A percentile compares a stretch with the other conserved stretches of the same genome.
These are phyloP conservation scores for Ophioderma brevispina DNA, from an alignment of 35 echinoderm and acorn worm genomes.

Conservation along the genomic window DNA sequence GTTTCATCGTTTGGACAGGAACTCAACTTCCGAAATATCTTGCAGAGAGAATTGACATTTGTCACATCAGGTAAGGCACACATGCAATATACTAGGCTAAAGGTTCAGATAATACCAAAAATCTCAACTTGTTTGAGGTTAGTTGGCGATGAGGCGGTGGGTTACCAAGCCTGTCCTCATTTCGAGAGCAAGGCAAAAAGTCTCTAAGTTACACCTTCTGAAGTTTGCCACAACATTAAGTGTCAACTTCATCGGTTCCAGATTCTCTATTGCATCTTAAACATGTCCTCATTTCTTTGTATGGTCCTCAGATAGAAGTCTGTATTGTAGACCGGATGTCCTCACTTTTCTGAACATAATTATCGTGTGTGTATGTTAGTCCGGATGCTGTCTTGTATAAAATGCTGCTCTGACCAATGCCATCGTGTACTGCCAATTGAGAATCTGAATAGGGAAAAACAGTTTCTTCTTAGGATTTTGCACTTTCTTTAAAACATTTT, in stretches of 20 bases:
- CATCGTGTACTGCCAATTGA: background rate
- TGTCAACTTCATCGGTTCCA: conserved; percentile 19
- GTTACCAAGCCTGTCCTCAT: too few relatives aligned
- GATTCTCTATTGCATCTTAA: conserved; percentile 33
- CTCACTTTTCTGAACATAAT: conserved; percentile 9
- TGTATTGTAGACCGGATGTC: conserved; percentile 32
- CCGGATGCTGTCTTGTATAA: conserved; percentile 12
- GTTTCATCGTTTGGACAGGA: too few relatives aligned
- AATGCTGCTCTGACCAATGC: background rate
- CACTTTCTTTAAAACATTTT: too few relatives aligned
- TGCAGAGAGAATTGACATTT: too few relatives aligned
- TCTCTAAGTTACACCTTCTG: background rate
- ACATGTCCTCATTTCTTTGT: background rate
- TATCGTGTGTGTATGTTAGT: background rate
- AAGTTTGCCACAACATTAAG: conserved; percentile 19
- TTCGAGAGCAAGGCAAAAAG: too few relatives aligned
- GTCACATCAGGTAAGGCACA: too few relatives aligned
- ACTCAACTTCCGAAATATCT: too few relatives aligned
- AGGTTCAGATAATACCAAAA: too few relatives aligned
- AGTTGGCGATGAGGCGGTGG: too few relatives aligned
- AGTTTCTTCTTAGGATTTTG: too few relatives aligned
- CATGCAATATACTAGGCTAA: too few relatives aligned
- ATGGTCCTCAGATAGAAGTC: background rate
- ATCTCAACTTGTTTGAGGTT: too few relatives aligned
- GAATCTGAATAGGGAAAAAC: background rate